Evolutionary conservation across 2,888 invertebrate species (phyloP), one percentile per base, ranked within the genome.

Genomic region (Nomada ruficornis): DNA sequence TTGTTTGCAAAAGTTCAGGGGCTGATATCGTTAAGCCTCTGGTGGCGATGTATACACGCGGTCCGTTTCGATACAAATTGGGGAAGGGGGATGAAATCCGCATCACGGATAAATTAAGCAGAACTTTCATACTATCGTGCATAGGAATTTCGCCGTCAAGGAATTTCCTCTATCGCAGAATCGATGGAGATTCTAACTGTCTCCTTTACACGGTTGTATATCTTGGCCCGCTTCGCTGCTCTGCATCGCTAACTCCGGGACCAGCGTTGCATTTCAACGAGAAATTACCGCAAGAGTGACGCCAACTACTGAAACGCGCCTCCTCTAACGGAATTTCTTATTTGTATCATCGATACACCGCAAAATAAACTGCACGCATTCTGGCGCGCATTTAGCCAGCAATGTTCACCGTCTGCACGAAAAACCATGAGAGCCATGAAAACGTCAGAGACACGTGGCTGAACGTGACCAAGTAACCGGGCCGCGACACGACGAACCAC

Each of bases 211-310:
- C 60, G 36, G 20, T 47, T 10, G 57, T 65, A 60, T 47, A 60
- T 52, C 67, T 67, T 36, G 26, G 52, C 20, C 47, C 59, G 62
- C 64, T 69, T 73, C 69, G 18, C 18, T 54, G 57, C 67, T 72
- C 68, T 15, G 78, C 72, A 59, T 71, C 80, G 50, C 78, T 64
- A 68, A 72, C 80, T 44, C 59, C 52, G n/a, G 36, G 20, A 52
- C 72, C 52, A 3, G 20, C 18, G 52, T 80, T 64, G 78, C 71
- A 68, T 72, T 57, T 50, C 65, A 77, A 77, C 67, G 70, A 77
- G 70, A 67, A 80, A 67, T 71, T 62, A 77, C 52, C 26, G 13
- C 36, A 54, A 36, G 47, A 10, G n/a, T 36, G 52, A 67, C 26
- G 47, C 44, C 20, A n/a, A 20, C 10, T 26, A 20, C 62, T 42